Evolutionary conservation across 2,113 vertebrate species (phyloP).

Genomic region (Coryphaenoides rupestris): DNA sequence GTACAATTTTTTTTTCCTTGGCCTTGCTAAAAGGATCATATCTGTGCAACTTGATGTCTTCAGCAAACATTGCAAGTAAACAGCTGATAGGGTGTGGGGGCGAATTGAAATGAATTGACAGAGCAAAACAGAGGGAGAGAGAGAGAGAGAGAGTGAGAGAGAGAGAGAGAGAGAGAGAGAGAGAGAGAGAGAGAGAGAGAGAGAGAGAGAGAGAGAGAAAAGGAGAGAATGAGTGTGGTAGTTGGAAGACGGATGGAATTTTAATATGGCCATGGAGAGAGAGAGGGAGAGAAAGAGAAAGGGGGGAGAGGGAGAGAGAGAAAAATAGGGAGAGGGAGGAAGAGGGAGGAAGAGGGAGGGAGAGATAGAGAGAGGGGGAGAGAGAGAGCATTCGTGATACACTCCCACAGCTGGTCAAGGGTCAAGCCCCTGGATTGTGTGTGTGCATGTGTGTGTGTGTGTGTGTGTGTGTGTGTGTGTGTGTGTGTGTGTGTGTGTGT

Average conservation of each 20-base stretch:
- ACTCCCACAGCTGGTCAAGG: neutral
- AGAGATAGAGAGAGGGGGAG: neutral
- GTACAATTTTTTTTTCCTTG: too few species aligned
- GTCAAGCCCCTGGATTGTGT: neutral
- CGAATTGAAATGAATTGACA: too few species aligned
- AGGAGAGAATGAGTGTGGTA: too few species aligned
- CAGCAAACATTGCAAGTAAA: too few species aligned
- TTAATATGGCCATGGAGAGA: neutral
- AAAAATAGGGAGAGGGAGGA: neutral
- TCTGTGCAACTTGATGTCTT: too few species aligned
- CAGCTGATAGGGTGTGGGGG: too few species aligned
- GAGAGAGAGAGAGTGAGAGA: conserved; percentile 13
- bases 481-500: neutral
- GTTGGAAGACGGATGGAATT: too few species aligned
- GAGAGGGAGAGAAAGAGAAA: neutral
- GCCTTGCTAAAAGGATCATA: neutral
- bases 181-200: conserved; percentile 7
- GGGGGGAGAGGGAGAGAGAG: neutral
- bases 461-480: neutral
- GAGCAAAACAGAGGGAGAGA: neutral
- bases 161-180: conserved; percentile 19
- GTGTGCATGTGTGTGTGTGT: too few species aligned
- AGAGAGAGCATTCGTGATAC: neutral
- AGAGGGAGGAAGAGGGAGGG: too few species aligned
- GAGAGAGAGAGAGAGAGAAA: neutral